Evolutionary conservation across 1,140 invertebrate genomes (phyloP).

Genomic region (Caligus rogercresseyi): DNA sequence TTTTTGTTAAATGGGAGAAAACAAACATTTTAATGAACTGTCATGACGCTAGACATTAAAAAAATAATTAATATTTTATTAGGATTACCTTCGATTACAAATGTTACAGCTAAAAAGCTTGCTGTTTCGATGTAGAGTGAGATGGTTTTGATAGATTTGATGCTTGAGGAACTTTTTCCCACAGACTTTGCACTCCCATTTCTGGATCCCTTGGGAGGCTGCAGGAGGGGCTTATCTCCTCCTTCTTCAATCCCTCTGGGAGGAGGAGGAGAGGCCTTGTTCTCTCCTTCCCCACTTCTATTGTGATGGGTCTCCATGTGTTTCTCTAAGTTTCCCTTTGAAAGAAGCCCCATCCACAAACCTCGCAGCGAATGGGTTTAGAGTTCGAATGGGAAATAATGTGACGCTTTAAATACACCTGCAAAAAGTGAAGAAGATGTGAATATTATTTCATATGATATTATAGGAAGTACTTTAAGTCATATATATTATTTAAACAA

Average conservation of each 20-base stretch:
- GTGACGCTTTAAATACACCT: constrained; percentile 13
- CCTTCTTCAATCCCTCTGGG: no score
- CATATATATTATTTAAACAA: no score
- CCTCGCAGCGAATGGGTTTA: constrained; percentile 6
- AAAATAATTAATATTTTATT: no score
- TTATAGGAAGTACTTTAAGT: no score
- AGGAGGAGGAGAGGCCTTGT: no score
- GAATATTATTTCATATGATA: no score
- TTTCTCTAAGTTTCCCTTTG: background rate
- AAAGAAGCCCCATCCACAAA: constrained; percentile 11
- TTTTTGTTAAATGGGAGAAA: no score
- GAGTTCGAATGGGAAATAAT: constrained; percentile 9
- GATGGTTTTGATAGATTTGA: background rate
- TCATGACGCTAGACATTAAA: no score
- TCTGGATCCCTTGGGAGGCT: no score
- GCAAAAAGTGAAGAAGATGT: no score
- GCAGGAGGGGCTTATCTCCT: no score
- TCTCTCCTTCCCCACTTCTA: background rate
- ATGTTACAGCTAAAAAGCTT: background rate
- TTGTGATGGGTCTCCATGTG: background rate
- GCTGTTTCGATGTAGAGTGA: background rate
- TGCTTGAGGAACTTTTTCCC: background rate
- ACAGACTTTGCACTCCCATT: background rate
- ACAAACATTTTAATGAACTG: no score
- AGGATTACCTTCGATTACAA: background rate